Evolutionary conservation across 2,797 vertebrate genomes (phyloP), one percentile per base, ranked within the genome.

Genomic region (Rhinogobio ventralis): DNA sequence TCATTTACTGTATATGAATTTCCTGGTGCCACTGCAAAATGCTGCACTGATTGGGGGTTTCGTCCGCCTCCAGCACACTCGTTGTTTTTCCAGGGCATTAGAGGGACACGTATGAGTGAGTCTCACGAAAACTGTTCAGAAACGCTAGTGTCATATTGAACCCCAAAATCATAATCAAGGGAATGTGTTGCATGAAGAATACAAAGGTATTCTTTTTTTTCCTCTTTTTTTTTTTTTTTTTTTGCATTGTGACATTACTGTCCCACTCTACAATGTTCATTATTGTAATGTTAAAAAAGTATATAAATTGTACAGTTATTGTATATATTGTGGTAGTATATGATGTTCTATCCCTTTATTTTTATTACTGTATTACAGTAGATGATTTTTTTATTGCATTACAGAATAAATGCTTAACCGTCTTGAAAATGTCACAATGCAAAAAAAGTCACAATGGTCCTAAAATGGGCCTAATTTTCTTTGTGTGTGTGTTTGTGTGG

Each of bases 21-120:
- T 74, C 81, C 69, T 67, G 72, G 73, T 89, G 89, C 89, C 90
- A 85, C 89, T 89, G 84, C 82, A 85, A 86, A 85, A 87, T 90
- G 87, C 90, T 91, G 89, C 89, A 90, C 89, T 90, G 88, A 85
- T 87, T 33, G 60, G 28, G 83, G 45, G 84, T 75, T n/a, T 78
- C 62, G 15, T 42, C 4, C 57, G 42, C 53, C 73, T 77, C 69
- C 69, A 23, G 60, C 81, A 82, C 83, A 74, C 72, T 68, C 53
- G 7, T 72, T 23, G n/a, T 30, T 79, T 84, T 53, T 76, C 39
- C 49, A 85, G 82, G 88, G 87, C 82, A 85, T 87, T 86, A 82
- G 72, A 83, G 66, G 28, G 78, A 76, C 72, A 60, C 20, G 20
- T 71, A 30, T 79, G 45, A 49, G 42, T 79, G 25, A 71, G 39